Evolutionary conservation across 1,140 invertebrate genomes (phyloP).

Genomic region (Nylanderia fulva): DNA sequence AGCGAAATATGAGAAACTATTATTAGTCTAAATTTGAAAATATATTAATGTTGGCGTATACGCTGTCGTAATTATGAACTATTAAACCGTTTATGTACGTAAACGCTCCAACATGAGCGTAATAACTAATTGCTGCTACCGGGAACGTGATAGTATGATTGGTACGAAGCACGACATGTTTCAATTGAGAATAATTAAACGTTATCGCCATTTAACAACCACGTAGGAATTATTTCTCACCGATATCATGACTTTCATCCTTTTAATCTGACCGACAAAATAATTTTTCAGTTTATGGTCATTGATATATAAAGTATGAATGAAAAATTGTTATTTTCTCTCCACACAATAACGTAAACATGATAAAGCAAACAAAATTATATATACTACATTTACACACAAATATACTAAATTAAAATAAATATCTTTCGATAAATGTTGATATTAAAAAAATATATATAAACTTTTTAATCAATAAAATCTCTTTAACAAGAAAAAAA

Average conservation of each 20-base stretch:
- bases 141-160: conserved; percentile 44
- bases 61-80: conserved; percentile 16
- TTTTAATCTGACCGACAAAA: neutral
- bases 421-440: neutral
- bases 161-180: conserved; percentile 32
- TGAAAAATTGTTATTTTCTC: neutral
- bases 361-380: neutral
- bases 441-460: neutral
- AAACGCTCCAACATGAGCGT: conserved; percentile 25
- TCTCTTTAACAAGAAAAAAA: neutral
- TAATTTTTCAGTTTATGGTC: neutral
- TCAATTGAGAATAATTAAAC: conserved; percentile 50
- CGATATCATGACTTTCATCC: conserved; percentile 1
- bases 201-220: conserved; percentile 35
- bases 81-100: conserved; percentile 40
- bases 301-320: neutral
- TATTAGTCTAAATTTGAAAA: conserved; percentile 1
- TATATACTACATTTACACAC: neutral
- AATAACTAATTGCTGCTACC: conserved; percentile 42
- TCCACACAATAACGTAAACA: neutral
- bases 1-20: neutral
- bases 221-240: neutral
- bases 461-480: neutral
- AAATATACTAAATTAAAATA: neutral
- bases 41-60: neutral